These are phyloP conservation scores for Lineus longissimus DNA, from an alignment of 1,140 invertebrate genomes.

Conservation along the genomic window DNA sequence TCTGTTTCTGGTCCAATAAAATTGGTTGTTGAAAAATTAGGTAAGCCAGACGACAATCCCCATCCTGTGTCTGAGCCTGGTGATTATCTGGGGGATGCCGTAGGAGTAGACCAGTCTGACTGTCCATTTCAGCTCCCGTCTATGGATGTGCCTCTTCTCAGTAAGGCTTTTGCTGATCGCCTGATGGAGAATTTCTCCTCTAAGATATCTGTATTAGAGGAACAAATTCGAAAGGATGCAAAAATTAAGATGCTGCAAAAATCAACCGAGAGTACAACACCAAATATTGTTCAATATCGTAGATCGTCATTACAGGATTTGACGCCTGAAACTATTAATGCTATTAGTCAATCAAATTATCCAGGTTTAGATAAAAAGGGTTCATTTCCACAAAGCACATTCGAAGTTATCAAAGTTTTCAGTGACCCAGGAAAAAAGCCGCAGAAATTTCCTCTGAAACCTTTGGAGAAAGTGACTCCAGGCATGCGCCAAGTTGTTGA, in stretches of 20 bases:
- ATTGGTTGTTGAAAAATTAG: slow-evolving; percentile 12
- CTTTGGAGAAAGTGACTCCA: slow-evolving; percentile 31
- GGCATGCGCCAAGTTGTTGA: too few relatives aligned
- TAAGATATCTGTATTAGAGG: slow-evolving; percentile 29
- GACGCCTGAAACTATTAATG: neutral
- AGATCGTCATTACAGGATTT: slow-evolving; percentile 16
- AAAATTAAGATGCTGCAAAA: slow-evolving; percentile 21
- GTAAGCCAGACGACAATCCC: neutral
- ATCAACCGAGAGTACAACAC: slow-evolving; percentile 7
- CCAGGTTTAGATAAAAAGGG: neutral
- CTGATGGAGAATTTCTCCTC: slow-evolving; percentile 36
- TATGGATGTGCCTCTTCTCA: neutral
- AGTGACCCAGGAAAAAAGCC: slow-evolving; percentile 6
- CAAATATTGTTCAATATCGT: neutral
- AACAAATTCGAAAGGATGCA: slow-evolving; percentile 31
- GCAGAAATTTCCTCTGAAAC: slow-evolving; percentile 19
- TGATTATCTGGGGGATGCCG: neutral
- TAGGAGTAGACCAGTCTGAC: neutral
- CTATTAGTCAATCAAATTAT: slow-evolving; percentile 5
- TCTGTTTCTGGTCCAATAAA: slow-evolving; percentile 11
- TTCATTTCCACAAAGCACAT: slow-evolving; percentile 10
- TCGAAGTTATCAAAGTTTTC: slow-evolving; percentile 12
- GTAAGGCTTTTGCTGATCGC: slow-evolving; percentile 26
- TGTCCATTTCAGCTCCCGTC: neutral
- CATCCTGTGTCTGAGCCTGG: too few relatives aligned